A percentile compares a stretch with the other conserved stretches of the same genome.
Conservation (phyloP, 2,113 vertebrate genomes). For the Maccullochella peelii region DNA sequence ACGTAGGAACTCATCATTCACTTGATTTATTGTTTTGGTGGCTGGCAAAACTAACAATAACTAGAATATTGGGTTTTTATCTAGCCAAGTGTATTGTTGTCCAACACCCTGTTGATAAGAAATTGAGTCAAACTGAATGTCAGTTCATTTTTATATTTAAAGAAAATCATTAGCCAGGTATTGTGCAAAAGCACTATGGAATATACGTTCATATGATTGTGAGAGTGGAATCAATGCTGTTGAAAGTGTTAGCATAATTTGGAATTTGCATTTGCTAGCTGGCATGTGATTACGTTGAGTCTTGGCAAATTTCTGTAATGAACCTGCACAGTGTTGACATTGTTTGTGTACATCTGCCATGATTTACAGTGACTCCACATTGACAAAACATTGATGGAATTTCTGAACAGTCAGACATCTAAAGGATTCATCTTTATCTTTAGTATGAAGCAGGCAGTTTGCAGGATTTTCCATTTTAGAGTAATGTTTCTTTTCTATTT, state of each 20-base stretch:
- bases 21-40: constrained; percentile 22
- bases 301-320: constrained; percentile 26
- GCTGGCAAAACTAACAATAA: not conserved
- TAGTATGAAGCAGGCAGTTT: constrained; percentile 23
- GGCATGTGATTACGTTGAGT: constrained; percentile 39
- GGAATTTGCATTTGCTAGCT: constrained; percentile 29
- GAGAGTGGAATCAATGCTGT: constrained; percentile 24
- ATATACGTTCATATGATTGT: constrained; percentile 29
- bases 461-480: constrained; percentile 50
- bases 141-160: constrained; percentile 28
- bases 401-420: constrained; percentile 32
- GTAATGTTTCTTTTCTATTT: constrained; percentile 79
- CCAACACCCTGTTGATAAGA: constrained; percentile 18
- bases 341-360: constrained; percentile 28
- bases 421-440: constrained; percentile 59
- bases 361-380: not conserved
- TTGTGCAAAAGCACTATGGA: constrained; percentile 23
- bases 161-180: constrained; percentile 7
- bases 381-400: constrained; percentile 4
- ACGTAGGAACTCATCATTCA: constrained; percentile 3
- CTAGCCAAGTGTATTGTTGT: constrained; percentile 16
- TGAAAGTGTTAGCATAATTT: constrained; percentile 25
- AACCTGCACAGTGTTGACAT: constrained; percentile 59
- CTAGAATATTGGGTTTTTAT: constrained; percentile 4
- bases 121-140: constrained; percentile 68